These are phyloP conservation scores for Diarsia mendica DNA, from an alignment of 2,888 invertebrate genomes.

Conservation along the genomic window DNA sequence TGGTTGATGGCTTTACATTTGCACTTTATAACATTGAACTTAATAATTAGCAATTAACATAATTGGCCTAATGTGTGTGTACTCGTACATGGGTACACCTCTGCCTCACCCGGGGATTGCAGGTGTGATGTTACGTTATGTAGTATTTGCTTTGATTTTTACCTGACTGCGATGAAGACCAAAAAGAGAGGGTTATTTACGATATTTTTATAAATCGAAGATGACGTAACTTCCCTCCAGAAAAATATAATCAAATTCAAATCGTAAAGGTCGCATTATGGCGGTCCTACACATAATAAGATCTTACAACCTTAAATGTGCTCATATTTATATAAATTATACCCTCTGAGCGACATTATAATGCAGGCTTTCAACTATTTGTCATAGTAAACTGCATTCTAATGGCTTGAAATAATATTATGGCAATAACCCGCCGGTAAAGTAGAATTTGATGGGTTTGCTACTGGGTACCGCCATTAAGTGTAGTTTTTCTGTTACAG, in stretches of 20 bases:
- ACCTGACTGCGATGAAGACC: no score
- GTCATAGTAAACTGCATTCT: constrained; percentile 39
- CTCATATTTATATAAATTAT: constrained; percentile 7
- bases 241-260: constrained; percentile 16
- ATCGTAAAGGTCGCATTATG: constrained; percentile 9
- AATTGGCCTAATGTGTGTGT: no score
- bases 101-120: no score
- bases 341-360: constrained; percentile 6
- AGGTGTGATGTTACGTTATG: no score
- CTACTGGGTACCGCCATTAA: not conserved
- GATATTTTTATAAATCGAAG: not conserved
- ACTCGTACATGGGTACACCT: no score
- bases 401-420: constrained; percentile 11
- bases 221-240: not conserved
- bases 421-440: not conserved
- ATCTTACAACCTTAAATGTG: not conserved
- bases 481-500: not conserved
- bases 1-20: no score
- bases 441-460: constrained; percentile 4
- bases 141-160: no score
- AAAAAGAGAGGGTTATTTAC: no score
- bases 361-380: constrained; percentile 21
- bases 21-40: no score
- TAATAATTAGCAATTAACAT: no score
- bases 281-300: not conserved